Base-by-base conservation (phyloP, 2,888 invertebrate genomes). In the Temnothorax rugatulus region DNA sequence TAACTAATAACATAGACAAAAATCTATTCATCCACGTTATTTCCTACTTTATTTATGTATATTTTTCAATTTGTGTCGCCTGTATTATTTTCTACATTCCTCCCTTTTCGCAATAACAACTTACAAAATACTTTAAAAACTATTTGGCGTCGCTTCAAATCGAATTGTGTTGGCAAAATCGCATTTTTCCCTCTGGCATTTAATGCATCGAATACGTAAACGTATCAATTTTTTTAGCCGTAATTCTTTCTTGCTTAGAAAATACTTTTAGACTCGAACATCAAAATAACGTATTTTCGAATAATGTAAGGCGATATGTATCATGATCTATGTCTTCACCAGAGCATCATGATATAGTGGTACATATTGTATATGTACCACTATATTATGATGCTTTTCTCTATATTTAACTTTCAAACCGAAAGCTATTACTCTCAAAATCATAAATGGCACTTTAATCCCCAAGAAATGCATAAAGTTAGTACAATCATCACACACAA, bases 81-180 rank as follows among this genome's bases (percentile, higher is more conserved):
- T 1, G 7, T 5, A 4, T 1, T n/a, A 59, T 69, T 69, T 59
- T 79, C n/a, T 47, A 15, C 2, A 41, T 38, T 29, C 0, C 13
- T 15, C 44, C 0, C 3, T 7, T 59, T 59, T 21, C 59, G 8
- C 59, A 81, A 81, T 59, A 81, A 71, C 47, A 71, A 61, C 9
- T 25, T 59, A 34, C 34, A 59, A 59, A 81, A 71, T 47, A 69
- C 1, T n/a, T 69, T 69, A 54, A 61, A 71, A 79, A 68, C 21
- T 9, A 71, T 38, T 59, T 71, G 59, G 79, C 71, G 8, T 38
- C 21, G 15, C 13, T 47, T 71, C 79, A 81, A 71, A 71, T 47
- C 44, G 3, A 69, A 47, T 71, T 59, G 59, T 59, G n/a, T 71
- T 59, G 57, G 18, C 18, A 25, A 18, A 50, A 81, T 81, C 21